Evolutionary conservation across 2,888 invertebrate genomes (phyloP), one percentile per base, ranked within the genome.

Genomic region (Epinotia bilunana): DNA sequence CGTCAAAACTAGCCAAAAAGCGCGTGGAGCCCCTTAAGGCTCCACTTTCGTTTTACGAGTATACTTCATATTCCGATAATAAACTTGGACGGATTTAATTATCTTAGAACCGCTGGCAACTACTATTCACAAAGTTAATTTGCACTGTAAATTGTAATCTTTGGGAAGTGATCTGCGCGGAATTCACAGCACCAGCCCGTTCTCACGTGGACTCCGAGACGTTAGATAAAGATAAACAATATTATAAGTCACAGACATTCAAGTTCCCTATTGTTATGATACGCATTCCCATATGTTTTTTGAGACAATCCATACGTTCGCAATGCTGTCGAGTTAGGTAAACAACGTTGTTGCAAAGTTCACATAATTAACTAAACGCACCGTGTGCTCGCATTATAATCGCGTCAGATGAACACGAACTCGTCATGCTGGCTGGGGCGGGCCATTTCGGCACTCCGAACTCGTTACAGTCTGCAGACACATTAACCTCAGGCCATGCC

Each of bases 241-340:
- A 68, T 74, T 74, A 71, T 74, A 75, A 75, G 72, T 72, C 75
- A 72, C 71, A 74, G 64, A 67, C 77, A 63, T 78, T 76, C 55
- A 58, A 74, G 49, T 71, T 72, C 55, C 60, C 76, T 74, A 79
- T 79, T 78, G 78, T 79, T 78, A 75, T 18, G 76, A 72, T 74
- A 62, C 46, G 62, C 58, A 74, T 77, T 79, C 79, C 69, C 79
- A 77, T 77, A 77, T 76, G 74, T 77, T 77, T 79, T 74, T 73
- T 70, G 69, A 73, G 71, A 73, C 74, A 73, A 76, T 46, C 63
- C 39, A 63, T 43, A 65, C 33, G 60, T 43, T 64, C 23, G 63
- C 63, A 28, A 23, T 49, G 43, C 72, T 71, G 67, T 77, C 33
- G 77, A 60, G 72, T 72, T 72, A n/a, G 53, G 53, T 13, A 69